Conservation (phyloP, 1,140 invertebrate genomes). For the Drosophila pseudoobscura region DNA sequence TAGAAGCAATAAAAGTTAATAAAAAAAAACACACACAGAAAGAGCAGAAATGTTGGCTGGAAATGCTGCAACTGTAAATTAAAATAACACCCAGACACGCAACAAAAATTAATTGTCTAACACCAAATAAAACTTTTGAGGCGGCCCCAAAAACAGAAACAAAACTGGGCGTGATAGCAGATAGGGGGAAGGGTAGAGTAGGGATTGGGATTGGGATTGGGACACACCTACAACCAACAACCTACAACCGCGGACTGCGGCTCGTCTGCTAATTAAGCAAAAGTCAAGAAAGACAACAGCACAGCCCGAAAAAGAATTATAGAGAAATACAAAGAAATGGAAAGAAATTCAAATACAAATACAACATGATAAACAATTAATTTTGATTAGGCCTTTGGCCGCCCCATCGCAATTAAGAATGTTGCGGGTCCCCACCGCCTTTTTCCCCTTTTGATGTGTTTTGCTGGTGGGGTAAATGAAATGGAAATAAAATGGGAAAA, state of each 20-base stretch:
- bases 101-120: conserved; percentile 83
- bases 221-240: conserved; percentile 62
- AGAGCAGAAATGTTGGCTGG: conserved; percentile 7
- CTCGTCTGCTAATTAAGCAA: conserved; percentile 74
- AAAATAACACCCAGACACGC: conserved; percentile 80
- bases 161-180: conserved; percentile 59
- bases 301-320: conserved; percentile 27
- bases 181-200: not conserved
- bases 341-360: conserved; percentile 81
- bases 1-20: conserved; percentile 53
- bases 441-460: too few species aligned
- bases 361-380: conserved; percentile 82
- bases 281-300: conserved; percentile 6
- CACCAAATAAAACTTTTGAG: conserved; percentile 79
- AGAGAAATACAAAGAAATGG: conserved; percentile 51
- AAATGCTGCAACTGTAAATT: conserved; percentile 73
- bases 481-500: conserved; percentile 42
- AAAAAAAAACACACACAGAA: conserved; percentile 36
- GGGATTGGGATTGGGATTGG: conserved; percentile 10
- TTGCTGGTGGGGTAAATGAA: not conserved
- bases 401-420: conserved; percentile 68
- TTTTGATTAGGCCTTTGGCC: conserved; percentile 72
- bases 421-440: not conserved
- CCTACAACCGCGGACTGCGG: conserved; percentile 32
- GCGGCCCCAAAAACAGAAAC: conserved; percentile 28